Conservation (phyloP, 1,140 invertebrate species). For the Drosophila funebris region DNA sequence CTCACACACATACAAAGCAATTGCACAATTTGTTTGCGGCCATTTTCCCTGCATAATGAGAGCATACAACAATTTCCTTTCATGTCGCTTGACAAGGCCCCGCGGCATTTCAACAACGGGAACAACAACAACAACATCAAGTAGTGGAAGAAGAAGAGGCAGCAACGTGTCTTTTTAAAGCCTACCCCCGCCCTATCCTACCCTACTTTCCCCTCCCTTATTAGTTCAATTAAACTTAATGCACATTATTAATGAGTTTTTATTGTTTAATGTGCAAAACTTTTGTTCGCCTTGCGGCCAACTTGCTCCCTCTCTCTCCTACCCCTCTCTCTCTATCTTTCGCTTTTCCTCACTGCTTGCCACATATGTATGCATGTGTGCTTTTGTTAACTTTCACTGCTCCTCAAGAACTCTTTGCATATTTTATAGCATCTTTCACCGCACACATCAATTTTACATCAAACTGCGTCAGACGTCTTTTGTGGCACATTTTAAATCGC, state of each 20-base stretch:
- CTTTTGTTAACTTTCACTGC: constrained; percentile 31
- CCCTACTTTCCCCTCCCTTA: constrained; percentile 4
- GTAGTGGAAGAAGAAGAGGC: not conserved
- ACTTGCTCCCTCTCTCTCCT: constrained; percentile 15
- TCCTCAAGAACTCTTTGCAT: constrained; percentile 49
- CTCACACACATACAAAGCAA: constrained; percentile 12
- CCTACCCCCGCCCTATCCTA: not conserved
- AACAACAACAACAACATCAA: constrained; percentile 7
- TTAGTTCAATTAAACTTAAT: constrained; percentile 82
- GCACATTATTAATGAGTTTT: constrained; percentile 81
- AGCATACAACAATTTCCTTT: constrained; percentile 60
- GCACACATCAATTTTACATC: constrained; percentile 43
- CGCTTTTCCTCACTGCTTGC: not conserved
- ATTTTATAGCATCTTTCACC: constrained; percentile 57
- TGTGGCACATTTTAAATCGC: constrained; percentile 51
- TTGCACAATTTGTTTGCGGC: constrained; percentile 51
- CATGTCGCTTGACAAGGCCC: constrained; percentile 36
- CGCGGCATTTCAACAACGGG: constrained; percentile 35
- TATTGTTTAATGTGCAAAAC: constrained; percentile 72
- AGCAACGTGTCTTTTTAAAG: constrained; percentile 13
- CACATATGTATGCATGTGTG: not conserved
- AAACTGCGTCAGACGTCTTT: not conserved
- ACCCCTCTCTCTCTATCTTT: not conserved
- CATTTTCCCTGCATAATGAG: constrained; percentile 49
- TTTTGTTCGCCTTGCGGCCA: constrained; percentile 52